These are phyloP conservation scores for Montipora sp. DNA, from an alignment of 64 coral and sea anemone genomes.

Conservation along the genomic window DNA sequence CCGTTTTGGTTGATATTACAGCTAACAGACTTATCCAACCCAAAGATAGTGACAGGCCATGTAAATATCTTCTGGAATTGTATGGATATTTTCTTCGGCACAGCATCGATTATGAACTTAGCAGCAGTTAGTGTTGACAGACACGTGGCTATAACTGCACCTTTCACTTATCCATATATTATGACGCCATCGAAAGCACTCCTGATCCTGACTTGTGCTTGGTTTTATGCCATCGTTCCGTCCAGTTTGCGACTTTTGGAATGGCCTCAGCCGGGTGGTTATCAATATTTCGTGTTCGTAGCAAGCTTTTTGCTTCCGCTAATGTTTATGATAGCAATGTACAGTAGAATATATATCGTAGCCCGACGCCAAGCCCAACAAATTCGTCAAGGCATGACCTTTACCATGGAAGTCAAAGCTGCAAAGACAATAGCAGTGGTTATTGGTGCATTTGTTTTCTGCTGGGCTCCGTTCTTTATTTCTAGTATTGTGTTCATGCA, in stretches of 20 bases:
- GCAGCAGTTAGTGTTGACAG: constrained; percentile 82
- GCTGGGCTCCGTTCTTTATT: constrained; percentile 91
- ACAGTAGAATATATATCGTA: constrained; percentile 77
- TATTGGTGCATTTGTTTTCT: constrained; percentile 84
- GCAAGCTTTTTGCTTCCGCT: constrained; percentile 74
- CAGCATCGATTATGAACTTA: constrained; percentile 89
- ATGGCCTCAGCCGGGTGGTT: constrained; percentile 45
- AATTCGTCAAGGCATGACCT: constrained; percentile 58
- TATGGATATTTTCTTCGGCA: constrained; percentile 89
- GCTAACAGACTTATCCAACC: constrained; percentile 64
- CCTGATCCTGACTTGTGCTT: constrained; percentile 61
- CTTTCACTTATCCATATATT: constrained; percentile 67
- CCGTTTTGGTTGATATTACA: constrained; percentile 89
- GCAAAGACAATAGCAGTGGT: constrained; percentile 94
- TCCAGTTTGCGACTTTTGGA: constrained; percentile 54
- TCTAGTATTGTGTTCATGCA: constrained; percentile 72
- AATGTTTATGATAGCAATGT: constrained; percentile 77
- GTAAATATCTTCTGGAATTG: constrained; percentile 74
- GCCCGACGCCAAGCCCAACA: constrained; percentile 62
- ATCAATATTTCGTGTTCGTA: constrained; percentile 63
- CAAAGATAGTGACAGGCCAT: constrained; percentile 15
- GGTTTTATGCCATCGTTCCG: constrained; percentile 70
- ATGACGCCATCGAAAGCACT: constrained; percentile 76
- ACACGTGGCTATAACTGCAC: constrained; percentile 84
- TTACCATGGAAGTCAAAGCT: constrained; percentile 89